Conservation (phyloP, 2,888 invertebrate species). For the Luperina nickerlii region DNA sequence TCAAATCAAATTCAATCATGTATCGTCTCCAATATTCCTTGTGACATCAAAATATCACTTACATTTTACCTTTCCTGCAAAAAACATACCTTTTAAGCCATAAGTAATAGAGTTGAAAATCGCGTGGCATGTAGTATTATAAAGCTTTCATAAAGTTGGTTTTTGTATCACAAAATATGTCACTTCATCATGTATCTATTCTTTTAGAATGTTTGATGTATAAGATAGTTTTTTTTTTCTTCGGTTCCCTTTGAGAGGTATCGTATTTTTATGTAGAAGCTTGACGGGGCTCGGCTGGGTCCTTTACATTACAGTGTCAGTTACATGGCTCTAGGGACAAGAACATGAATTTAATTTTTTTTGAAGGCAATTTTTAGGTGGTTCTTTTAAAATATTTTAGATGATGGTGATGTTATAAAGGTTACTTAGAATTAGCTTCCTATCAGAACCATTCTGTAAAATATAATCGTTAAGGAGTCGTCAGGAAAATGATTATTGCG, state of each 20-base stretch:
- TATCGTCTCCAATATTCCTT: slow-evolving; percentile 64
- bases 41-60: slow-evolving; percentile 57
- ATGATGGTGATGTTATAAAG: not conserved
- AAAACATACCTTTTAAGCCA: not conserved
- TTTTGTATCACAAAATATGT: slow-evolving; percentile 42
- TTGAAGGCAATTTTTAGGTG: not conserved
- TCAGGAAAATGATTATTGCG: not conserved
- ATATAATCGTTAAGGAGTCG: not conserved
- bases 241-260: slow-evolving; percentile 67
- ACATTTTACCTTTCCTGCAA: not conserved
- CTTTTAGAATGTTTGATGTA: slow-evolving; percentile 64
- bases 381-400: not conserved
- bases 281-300: slow-evolving; percentile 58
- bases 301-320: slow-evolving; percentile 70
- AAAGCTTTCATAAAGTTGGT: slow-evolving; percentile 14
- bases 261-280: slow-evolving; percentile 64
- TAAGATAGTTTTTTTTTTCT: slow-evolving; percentile 63
- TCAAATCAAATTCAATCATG: slow-evolving; percentile 69
- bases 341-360: slow-evolving; percentile 47
- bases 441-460: not conserved
- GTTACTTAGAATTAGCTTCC: not conserved
- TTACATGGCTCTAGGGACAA: slow-evolving; percentile 61
- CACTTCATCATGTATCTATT: slow-evolving; percentile 59
- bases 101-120: slow-evolving; percentile 31
- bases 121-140: not conserved